Conservation (phyloP, 1,140 invertebrate genomes). For the Notospermus geniculatus region DNA sequence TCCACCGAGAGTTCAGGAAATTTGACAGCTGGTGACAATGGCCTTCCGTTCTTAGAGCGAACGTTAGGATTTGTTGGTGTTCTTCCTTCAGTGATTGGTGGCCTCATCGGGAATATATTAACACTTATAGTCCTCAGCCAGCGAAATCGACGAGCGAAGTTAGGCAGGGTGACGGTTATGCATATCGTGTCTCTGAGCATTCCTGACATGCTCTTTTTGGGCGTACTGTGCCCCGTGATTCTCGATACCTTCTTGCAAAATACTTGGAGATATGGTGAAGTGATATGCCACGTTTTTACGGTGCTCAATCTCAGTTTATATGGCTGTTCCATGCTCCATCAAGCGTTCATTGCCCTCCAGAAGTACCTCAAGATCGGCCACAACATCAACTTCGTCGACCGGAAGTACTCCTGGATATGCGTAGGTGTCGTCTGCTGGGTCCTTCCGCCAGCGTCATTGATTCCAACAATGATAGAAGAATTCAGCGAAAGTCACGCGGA, state of each 20-base stretch:
- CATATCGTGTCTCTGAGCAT: slow-evolving; percentile 1
- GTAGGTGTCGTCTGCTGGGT: slow-evolving; percentile 8
- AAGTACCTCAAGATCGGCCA: neutral
- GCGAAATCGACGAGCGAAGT: neutral
- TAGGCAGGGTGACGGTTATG: neutral
- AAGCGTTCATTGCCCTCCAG: slow-evolving; percentile 1
- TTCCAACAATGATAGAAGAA: slow-evolving; percentile 7
- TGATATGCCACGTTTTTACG: neutral
- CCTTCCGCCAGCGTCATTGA: slow-evolving; percentile 4
- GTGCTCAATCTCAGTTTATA: neutral
- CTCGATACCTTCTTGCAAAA: neutral
- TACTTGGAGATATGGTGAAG: neutral
- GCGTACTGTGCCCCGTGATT: neutral
- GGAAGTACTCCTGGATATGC: neutral
- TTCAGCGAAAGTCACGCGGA: slow-evolving; percentile 3
- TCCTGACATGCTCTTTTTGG: slow-evolving; percentile 2
- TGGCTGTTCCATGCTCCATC: neutral
- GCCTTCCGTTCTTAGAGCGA: neutral
- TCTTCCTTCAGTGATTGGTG: neutral
- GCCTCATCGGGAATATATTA: neutral
- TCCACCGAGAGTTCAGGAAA: no score
- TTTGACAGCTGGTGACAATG: no score
- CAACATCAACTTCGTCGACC: neutral
- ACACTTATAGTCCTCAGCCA: neutral
- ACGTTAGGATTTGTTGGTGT: neutral